Base-by-base conservation (phyloP, 2,113 vertebrate genomes). In the Austrofundulus limnaeus region DNA sequence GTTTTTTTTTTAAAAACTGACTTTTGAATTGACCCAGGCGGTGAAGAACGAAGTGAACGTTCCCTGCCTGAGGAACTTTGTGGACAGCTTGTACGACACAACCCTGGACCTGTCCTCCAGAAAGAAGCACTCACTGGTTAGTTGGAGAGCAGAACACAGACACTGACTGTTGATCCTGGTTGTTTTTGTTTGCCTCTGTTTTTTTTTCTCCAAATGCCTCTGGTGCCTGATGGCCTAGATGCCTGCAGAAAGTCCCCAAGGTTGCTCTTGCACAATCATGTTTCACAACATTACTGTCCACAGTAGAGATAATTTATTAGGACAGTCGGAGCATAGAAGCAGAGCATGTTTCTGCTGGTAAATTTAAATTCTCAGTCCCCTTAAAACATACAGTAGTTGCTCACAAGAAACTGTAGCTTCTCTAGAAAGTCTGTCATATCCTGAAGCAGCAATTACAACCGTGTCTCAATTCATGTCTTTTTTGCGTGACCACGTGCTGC, bases 41-140 rank as follows among this genome's bases (percentile, higher is more conserved):
- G 97, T 99, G 77, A 99, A 99, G 92, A 99, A 99, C 63, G 97
- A 99, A 90, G 97, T 99, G 80, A 99, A 99, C 61, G 97, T 99
- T 15, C 97, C 97, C 43, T 99, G 97, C 84, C 92, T 99, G 83
- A 94, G 96, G 87, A 99, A 98, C 89, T 99, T 98, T 77, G 97
- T 99, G 84, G 97, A 99, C 92, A 98, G 94, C 75, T 92, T 99
- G n/a, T 98, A 99, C 66, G 96, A 98, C 82, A 96, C 94, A 71
- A 98, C 95, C 0, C 89, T 99, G 83, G 97, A 99, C 88, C 91
- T 98, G 70, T 98, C 96, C 48, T 95, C 96, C 77, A 92, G 96
- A 70, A 99, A 98, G 93, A 99, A 99, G 80, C 97, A 99, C 87
- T 98, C 97, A 2, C 80, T 99, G 95, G 97, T 97, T 70, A 92